These are phyloP conservation scores for Crotalus tigris DNA, from an alignment of 2,113 vertebrate species.

Conservation along the genomic window DNA sequence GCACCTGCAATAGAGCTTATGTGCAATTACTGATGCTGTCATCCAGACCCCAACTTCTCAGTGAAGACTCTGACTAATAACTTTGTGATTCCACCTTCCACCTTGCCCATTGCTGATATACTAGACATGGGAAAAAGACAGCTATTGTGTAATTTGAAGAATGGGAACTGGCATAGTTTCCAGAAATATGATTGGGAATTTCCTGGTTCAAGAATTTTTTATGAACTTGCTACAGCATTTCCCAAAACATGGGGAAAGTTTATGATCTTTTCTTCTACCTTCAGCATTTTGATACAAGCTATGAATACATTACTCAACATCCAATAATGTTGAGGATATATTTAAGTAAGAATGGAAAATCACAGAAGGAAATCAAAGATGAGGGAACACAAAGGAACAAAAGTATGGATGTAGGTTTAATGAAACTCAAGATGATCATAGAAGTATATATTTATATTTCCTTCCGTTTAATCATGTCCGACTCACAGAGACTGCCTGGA, in stretches of 20 bases:
- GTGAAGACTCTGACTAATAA: neutral
- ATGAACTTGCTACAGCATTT: neutral
- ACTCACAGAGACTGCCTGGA: neutral
- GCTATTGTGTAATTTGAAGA: neutral
- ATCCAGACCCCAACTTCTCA: neutral
- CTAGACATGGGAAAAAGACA: neutral
- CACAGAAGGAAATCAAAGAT: neutral
- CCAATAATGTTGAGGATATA: neutral
- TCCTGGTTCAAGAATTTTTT: neutral
- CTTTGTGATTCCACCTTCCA: neutral
- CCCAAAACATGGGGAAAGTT: neutral
- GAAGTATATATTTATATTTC: neutral
- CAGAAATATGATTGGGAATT: neutral
- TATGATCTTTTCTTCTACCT: neutral
- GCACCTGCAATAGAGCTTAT: neutral
- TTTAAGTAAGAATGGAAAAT: neutral
- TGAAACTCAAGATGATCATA: neutral
- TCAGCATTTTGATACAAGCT: neutral
- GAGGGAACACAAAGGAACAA: neutral
- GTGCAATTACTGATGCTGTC: neutral
- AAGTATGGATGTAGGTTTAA: neutral
- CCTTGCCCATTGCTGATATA: neutral
- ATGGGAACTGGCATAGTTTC: neutral
- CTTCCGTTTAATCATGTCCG: neutral
- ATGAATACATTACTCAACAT: neutral